phyloP scores from a whole-genome alignment of 2,113 vertebrate species.

The Dryoscopus gambensis region DNA sequence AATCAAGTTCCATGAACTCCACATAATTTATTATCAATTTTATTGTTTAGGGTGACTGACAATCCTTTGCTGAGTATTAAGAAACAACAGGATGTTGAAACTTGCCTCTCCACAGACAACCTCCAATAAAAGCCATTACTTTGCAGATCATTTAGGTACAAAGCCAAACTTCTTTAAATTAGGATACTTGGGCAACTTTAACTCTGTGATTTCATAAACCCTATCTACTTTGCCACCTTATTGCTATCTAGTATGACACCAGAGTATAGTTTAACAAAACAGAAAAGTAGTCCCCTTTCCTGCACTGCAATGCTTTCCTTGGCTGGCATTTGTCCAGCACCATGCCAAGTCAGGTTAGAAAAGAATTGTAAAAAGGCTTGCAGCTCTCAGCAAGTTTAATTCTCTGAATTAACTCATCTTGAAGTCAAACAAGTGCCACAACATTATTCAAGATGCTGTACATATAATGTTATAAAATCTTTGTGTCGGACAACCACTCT shows the following conservation, averaged over 20 bases:
- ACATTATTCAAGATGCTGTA: not conserved
- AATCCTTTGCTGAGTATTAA: not conserved
- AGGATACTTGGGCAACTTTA: not conserved
- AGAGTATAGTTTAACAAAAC: not conserved
- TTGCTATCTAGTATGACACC: not conserved
- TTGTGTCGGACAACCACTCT: not conserved
- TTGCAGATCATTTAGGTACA: not conserved
- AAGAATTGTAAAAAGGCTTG: not conserved
- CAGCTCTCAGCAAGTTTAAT: not conserved
- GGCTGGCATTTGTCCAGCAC: not conserved
- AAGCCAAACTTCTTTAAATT: not conserved
- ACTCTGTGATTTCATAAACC: not conserved
- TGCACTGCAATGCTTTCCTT: not conserved
- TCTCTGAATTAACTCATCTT: not conserved
- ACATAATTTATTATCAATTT: not conserved
- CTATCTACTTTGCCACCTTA: not conserved
- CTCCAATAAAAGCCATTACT: not conserved
- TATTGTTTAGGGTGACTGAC: not conserved
- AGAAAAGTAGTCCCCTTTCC: not conserved
- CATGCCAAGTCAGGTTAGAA: not conserved
- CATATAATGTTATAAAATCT: not conserved
- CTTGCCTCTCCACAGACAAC: not conserved
- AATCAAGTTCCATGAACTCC: not conserved
- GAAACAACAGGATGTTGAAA: not conserved
- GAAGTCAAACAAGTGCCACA: not conserved